phyloP scores from a whole-genome alignment of 1,140 invertebrate genomes.

The Chionoecetes opilio region DNA sequence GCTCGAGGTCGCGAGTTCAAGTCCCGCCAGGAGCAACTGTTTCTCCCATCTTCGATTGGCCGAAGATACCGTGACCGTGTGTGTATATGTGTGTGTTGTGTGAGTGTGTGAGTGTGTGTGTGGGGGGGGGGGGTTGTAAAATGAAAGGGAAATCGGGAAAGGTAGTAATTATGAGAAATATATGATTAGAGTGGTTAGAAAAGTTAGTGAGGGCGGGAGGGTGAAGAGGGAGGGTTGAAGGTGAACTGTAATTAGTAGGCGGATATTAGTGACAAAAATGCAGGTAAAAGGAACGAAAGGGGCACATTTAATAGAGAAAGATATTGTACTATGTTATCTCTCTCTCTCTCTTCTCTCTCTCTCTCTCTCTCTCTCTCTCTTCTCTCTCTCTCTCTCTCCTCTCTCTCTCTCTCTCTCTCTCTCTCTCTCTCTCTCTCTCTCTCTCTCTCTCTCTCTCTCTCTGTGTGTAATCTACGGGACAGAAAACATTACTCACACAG shows the following conservation, averaged over 20 bases:
- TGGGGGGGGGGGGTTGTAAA: too few species aligned
- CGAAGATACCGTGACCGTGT: too few species aligned
- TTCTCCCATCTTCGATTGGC: too few species aligned
- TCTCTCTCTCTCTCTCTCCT: not conserved
- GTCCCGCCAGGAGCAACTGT: too few species aligned
- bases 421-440: slow-evolving; percentile 27
- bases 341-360: not conserved
- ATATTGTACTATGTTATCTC: not conserved
- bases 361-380: slow-evolving; percentile 27
- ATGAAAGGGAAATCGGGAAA: too few species aligned
- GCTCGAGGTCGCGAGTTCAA: too few species aligned
- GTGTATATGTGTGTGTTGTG: too few species aligned
- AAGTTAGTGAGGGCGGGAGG: not conserved
- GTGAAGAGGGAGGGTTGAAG: not conserved
- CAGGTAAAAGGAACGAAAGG: too few species aligned
- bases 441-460: not conserved
- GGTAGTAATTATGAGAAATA: not conserved
- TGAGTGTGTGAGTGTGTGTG: too few species aligned
- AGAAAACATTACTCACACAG: not conserved
- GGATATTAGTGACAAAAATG: not conserved
- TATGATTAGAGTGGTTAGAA: not conserved
- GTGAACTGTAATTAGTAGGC: not conserved
- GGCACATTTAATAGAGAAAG: not conserved
- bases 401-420: not conserved
- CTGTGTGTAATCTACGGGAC: not conserved